phyloP scores from a whole-genome alignment of 2,113 vertebrate species.

The Phylloscopus trochilus region DNA sequence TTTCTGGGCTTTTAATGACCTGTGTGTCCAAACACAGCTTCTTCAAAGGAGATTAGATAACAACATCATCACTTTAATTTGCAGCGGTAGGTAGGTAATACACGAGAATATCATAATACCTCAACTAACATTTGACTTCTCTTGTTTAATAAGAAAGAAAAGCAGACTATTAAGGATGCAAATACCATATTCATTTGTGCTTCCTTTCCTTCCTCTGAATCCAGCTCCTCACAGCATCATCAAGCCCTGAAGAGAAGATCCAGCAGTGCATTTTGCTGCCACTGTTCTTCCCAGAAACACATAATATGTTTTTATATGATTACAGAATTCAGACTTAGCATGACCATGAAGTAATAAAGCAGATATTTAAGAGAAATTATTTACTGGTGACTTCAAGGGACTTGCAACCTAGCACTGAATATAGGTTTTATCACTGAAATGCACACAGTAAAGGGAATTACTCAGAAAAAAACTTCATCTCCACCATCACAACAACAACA shows the following conservation, averaged over 20 bases:
- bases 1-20: not conserved
- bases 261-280: not conserved
- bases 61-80: not conserved
- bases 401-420: not conserved
- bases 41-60: not conserved
- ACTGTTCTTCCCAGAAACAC: not conserved
- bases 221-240: not conserved
- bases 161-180: not conserved
- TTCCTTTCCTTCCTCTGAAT: not conserved
- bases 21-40: not conserved
- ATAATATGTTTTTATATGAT: not conserved
- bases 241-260: not conserved
- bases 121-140: not conserved
- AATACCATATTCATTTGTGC: not conserved
- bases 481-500: not conserved
- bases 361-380: constrained; percentile 45
- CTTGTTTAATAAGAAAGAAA: not conserved
- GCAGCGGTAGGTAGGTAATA: not conserved
- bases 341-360: not conserved
- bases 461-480: not conserved
- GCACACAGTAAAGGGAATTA: constrained; percentile 41
- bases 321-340: not conserved
- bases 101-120: not conserved
- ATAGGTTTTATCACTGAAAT: constrained; percentile 56
- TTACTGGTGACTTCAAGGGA: constrained; percentile 25